Base-by-base conservation (phyloP, 1,140 invertebrate genomes). In the Adelges cooleyi region DNA sequence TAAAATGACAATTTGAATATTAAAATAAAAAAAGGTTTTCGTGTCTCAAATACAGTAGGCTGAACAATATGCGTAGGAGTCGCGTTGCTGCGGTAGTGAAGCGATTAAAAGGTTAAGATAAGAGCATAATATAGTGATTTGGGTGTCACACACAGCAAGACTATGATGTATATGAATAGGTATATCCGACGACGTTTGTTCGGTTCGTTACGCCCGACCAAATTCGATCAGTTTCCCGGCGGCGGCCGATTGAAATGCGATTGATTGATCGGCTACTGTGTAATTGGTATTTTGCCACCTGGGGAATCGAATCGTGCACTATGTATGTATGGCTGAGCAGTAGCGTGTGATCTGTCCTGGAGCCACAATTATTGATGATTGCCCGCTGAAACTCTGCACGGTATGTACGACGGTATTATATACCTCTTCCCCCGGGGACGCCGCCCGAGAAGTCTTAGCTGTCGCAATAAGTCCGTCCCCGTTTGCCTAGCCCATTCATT, bases 241-340 rank as follows among this genome's bases (percentile, higher is more conserved):
- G 29, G 40, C n/a, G 11, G 42, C 56, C 56, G 56, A 62, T 62
- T 62, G 56, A 62, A 62, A 48, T 46, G 56, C 56, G 53, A 62
- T 62, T 62, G 56, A 62, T 62, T 62, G 56, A 62, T 62, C 56
- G 56, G 56, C 17, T 25, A 33, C 56, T 48, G 56, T 48, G 25
- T 62, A 62, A 62, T 62, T 62, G 56, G 56, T 62, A 62, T 62
- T 62, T 48, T 62, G 23, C 42, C 56, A 62, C 56, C 56, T 62
- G 56, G 56, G 56, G 56, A 62, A 62, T 62, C 56, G 25, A 40
- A 42, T 18, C 36, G 33, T 17, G 17, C 36, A 29, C 2, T 29
- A 23, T 50, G 13, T 15, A 3, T 50, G 6, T 50, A 15, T 40
- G 5, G 18, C 3, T 9, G 29, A 33, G 29, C 11, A 11, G 29